Evolutionary conservation across 1,140 invertebrate species (phyloP).

Genomic region (Danaus plexippus): DNA sequence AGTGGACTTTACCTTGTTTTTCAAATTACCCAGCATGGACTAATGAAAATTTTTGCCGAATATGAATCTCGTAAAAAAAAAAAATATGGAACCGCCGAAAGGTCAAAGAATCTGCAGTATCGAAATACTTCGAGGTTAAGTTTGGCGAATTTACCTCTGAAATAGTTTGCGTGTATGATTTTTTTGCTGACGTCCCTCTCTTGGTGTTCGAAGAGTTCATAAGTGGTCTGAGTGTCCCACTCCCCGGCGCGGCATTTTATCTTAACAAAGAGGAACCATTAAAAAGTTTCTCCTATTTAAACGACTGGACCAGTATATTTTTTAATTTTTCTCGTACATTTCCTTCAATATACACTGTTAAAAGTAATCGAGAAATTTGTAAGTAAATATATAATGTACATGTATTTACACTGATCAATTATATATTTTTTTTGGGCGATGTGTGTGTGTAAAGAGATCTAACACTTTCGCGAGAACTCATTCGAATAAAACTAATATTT

Average conservation of each 20-base stretch:
- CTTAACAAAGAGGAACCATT: constrained; percentile 6
- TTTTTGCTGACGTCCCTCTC: constrained; percentile 16
- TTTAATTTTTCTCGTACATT: neutral
- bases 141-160: constrained; percentile 1
- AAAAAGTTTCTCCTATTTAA: constrained; percentile 1
- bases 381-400: neutral
- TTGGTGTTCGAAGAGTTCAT: constrained; percentile 16
- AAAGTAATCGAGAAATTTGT: neutral
- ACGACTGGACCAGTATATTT: neutral
- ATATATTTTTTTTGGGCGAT: too few relatives aligned
- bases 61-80: too few relatives aligned
- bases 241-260: constrained; percentile 28
- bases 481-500: too few relatives aligned
- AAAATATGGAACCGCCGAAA: too few relatives aligned
- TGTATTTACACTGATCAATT: too few relatives aligned
- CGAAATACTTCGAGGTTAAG: too few relatives aligned
- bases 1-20: too few relatives aligned
- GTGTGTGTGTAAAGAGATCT: too few relatives aligned
- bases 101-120: too few relatives aligned
- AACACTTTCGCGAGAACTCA: too few relatives aligned
- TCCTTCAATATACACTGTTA: neutral
- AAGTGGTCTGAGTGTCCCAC: constrained; percentile 14
- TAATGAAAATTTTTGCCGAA: too few relatives aligned
- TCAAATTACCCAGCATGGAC: too few relatives aligned
- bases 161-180: constrained; percentile 16